Base-by-base conservation (phyloP, 2,797 vertebrate species). In the Enteromius unitaeniatus region DNA sequence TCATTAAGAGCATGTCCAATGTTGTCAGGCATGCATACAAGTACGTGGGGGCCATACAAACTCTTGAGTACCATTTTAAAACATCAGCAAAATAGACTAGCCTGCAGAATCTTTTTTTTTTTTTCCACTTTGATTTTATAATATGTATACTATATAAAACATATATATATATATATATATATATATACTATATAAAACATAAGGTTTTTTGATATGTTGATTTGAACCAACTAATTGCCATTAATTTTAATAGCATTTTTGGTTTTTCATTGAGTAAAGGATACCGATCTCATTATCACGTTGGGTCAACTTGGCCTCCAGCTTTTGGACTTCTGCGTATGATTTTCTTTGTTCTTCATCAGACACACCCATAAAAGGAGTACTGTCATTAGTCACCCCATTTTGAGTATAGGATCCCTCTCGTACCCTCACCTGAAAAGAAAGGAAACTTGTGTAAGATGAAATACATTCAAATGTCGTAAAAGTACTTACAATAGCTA, bases 281-380 rank as follows among this genome's bases (percentile, higher is more conserved):
- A 76, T 76, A 76, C 73, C 58, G 51, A 76, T 76, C n/a, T 76
- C 73, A 31, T 76, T 76, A 58, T 76, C 73, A 37, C 73, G 73
- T 11, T 76, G 51, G 21, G 51, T 58, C n/a, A 76, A 7, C 6
- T 4, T 53, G 21, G 58, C 13, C 34, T 1, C 11, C 51, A 76
- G 51, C 19, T 53, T 55, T 40, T 58, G 51, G n/a, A 58, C 28
- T 23, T 58, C 51, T 23, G 28, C 21, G 11, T 73, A 10, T 49
- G 45, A 31, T 31, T 51, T 73, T 19, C 17, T 51, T 17, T 31
- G 26, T 15, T 73, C 26, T 73, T 19, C 70, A 73, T 51, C 45
- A 21, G 15, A 13, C 26, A 51, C 3, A 4, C 26, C 45, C 26
- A 51, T 51, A 51, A 73, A 73, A 28, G 45, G 23, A 49, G 15